Evolutionary conservation across 2,888 invertebrate genomes (phyloP).

Genomic region (Zygothrica quintamaculata): DNA sequence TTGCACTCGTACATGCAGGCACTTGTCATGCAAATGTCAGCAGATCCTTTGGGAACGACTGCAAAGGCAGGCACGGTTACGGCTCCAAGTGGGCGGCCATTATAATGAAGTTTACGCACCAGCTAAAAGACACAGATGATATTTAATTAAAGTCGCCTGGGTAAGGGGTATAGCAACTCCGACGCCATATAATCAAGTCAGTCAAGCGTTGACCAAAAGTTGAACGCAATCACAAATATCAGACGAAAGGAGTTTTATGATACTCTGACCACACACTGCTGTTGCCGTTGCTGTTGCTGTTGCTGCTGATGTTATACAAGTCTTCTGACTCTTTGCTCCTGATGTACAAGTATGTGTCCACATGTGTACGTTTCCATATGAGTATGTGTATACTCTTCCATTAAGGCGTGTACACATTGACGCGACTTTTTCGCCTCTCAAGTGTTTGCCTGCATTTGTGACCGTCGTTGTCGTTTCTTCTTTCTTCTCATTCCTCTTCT

Average conservation of each 20-base stretch:
- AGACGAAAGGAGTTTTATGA: conserved; percentile 43
- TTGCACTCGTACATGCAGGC: conserved; percentile 43
- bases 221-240: conserved; percentile 62
- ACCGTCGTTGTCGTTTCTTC: conserved; percentile 37
- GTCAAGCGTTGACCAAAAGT: conserved; percentile 66
- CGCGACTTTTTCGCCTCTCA: conserved; percentile 72
- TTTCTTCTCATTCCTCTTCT: conserved; percentile 16
- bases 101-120: conserved; percentile 53
- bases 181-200: conserved; percentile 73
- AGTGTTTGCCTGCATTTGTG: conserved; percentile 79
- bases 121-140: conserved; percentile 33
- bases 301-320: background rate
- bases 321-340: conserved; percentile 46
- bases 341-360: conserved; percentile 7
- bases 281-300: background rate
- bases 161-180: conserved; percentile 24
- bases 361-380: conserved; percentile 7
- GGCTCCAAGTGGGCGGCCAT: conserved; percentile 50
- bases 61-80: background rate
- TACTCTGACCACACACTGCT: conserved; percentile 18
- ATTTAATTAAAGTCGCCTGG: conserved; percentile 65
- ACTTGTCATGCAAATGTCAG: conserved; percentile 76
- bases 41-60: conserved; percentile 50
- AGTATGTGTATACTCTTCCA: conserved; percentile 80
- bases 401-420: conserved; percentile 84